Conservation (phyloP, 2,113 vertebrate species). For the Callipepla squamata region DNA sequence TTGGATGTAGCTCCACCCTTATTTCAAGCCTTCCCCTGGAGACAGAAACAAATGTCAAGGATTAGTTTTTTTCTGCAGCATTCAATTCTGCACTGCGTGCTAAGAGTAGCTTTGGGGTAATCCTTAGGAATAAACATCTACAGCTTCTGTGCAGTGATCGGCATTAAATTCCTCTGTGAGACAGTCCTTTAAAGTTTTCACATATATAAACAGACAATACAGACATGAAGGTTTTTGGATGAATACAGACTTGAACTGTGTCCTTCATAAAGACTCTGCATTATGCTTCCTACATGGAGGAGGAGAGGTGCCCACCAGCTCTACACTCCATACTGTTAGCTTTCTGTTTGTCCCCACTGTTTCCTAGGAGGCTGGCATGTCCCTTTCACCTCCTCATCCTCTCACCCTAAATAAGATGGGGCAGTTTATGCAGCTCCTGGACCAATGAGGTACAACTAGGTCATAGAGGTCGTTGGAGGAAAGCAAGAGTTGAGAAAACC, state of each 20-base stretch:
- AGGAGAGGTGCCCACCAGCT: background rate
- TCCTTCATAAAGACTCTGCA: background rate
- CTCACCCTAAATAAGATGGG: background rate
- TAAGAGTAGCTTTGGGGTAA: background rate
- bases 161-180: background rate
- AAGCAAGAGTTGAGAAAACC: background rate
- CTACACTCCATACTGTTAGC: rapidly evolving
- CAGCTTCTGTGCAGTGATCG: background rate
- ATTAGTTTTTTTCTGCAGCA: background rate
- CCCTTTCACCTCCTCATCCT: background rate
- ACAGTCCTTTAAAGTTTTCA: background rate
- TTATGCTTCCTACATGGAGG: background rate
- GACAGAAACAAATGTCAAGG: background rate
- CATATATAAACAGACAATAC: background rate
- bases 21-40: background rate
- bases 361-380: background rate
- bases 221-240: background rate
- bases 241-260: rapidly evolving
- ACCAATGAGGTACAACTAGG: too few relatives aligned
- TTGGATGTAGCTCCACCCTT: background rate
- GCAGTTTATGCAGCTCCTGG: too few relatives aligned
- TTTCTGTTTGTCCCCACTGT: background rate
- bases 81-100: background rate
- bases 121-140: background rate
- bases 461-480: too few relatives aligned